phyloP scores from a whole-genome alignment of 30 jellyfish, hydroid and myxozoan genomes.

The Aurelia sp. region DNA sequence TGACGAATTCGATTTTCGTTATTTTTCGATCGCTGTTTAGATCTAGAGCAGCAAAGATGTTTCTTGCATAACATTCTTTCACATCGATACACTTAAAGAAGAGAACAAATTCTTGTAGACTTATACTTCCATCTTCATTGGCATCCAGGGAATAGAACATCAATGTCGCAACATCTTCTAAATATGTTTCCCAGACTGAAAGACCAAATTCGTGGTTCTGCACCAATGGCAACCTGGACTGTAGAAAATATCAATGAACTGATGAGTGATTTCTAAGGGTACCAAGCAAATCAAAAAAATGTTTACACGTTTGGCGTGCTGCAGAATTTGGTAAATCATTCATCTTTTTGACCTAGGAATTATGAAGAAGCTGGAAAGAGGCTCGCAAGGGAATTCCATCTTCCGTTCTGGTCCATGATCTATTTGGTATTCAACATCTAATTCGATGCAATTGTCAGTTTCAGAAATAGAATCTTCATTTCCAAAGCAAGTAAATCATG shows the following conservation, averaged over 20 bases:
- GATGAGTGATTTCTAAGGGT: too few species aligned
- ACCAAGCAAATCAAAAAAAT: too few species aligned
- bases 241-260: not conserved
- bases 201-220: conserved; percentile 5
- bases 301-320: too few species aligned
- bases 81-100: conserved; percentile 69
- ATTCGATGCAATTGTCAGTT: too few species aligned
- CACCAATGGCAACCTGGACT: conserved; percentile 28
- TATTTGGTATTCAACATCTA: too few species aligned
- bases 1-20: conserved; percentile 43
- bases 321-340: too few species aligned
- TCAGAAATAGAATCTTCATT: too few species aligned
- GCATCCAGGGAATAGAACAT: conserved; percentile 67
- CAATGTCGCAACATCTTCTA: conserved; percentile 58
- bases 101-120: conserved; percentile 63
- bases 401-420: too few species aligned
- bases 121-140: conserved; percentile 62
- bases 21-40: conserved; percentile 53
- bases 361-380: too few species aligned
- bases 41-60: conserved; percentile 59
- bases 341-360: too few species aligned
- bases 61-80: conserved; percentile 48
- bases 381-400: too few species aligned
- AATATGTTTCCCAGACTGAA: conserved; percentile 3
- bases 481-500: too few species aligned